Base-by-base conservation (phyloP, 2,797 vertebrate genomes). In the Bufotes viridis region DNA sequence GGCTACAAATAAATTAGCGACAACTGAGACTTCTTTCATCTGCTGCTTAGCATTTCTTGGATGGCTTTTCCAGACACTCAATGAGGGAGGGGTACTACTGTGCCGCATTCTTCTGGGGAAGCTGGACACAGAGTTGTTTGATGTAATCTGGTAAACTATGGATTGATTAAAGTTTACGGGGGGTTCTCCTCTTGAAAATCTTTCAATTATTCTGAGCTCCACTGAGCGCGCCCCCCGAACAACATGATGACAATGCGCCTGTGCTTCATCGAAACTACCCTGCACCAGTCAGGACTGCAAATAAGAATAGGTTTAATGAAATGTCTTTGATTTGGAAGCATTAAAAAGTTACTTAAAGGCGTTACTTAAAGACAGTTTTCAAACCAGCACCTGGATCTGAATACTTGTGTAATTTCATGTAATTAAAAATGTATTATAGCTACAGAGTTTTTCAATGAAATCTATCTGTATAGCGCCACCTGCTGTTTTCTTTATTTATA, bases 1-100 rank as follows among this genome's bases (percentile, higher is more conserved):
- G 81, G 72, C 86, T 83, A 57, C 86, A 82, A 87, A 82, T 82
- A 83, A 82, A 65, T 87, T 82, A 81, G 81, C 57, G 83, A 83
- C 72, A 87, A 83, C 86, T 87, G 80, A 87, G 72, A 55, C 74
- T 78, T 18, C 58, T 87, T 83, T 82, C 63, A 82, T 82, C 49
- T 75, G 69, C 81, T 65, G 80, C 81, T 87, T 76, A 83, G 60
- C 70, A 87, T 87, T 75, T 65, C 81, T 78, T 20, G 80, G 81
- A 87, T 87, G 81, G 42, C 61, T 87, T 57, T 87, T 87, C 86
- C 86, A 82, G 72, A 83, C 80, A 42, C 24, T 82, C 58, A 10
- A 10, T 34, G 26, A 67, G 80, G 34, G 84, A 78, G 74, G 72
- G 70, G 72, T 4, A 65, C 29, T 34, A n/a, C 60, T 49, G 57